phyloP scores from a whole-genome alignment of 2,113 vertebrate species.

The Gobiocypris rarus region DNA sequence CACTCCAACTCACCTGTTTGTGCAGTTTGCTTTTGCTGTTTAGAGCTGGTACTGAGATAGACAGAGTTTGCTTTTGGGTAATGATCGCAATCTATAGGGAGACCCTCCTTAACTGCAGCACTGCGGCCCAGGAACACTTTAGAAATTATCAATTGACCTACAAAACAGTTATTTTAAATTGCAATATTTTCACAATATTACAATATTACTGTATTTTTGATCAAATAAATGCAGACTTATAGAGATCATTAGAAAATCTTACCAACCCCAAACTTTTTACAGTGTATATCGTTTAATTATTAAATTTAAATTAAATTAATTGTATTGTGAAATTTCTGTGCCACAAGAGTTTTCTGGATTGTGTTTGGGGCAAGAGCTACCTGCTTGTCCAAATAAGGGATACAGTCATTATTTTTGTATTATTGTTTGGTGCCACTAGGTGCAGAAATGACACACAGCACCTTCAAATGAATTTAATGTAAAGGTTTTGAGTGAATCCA shows the following conservation, averaged over 20 bases:
- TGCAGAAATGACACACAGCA: background rate
- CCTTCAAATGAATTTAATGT: background rate
- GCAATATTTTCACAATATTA: background rate
- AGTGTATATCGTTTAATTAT: too few relatives aligned
- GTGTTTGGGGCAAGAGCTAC: background rate
- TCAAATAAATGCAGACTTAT: background rate
- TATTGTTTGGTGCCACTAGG: background rate
- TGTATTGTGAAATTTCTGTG: background rate
- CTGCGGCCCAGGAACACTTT: constrained; percentile 83
- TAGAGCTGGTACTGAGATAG: constrained; percentile 71
- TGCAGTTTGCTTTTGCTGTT: constrained; percentile 52
- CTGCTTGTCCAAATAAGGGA: background rate
- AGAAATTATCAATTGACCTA: constrained; percentile 80
- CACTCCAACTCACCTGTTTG: constrained; percentile 45
- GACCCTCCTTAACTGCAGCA: constrained; percentile 64
- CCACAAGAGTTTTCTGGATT: background rate
- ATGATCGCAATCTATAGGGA: constrained; percentile 64
- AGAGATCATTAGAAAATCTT: background rate
- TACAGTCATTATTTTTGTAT: background rate
- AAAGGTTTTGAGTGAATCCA: constrained; percentile 34
- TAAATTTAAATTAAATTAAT: background rate
- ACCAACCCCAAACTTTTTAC: background rate
- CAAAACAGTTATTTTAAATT: background rate
- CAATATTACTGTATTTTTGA: background rate
- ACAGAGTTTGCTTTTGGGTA: constrained; percentile 78